Evolutionary conservation across 2,797 vertebrate species (phyloP), one percentile per base, ranked within the genome.

Genomic region (Huso huso): DNA sequence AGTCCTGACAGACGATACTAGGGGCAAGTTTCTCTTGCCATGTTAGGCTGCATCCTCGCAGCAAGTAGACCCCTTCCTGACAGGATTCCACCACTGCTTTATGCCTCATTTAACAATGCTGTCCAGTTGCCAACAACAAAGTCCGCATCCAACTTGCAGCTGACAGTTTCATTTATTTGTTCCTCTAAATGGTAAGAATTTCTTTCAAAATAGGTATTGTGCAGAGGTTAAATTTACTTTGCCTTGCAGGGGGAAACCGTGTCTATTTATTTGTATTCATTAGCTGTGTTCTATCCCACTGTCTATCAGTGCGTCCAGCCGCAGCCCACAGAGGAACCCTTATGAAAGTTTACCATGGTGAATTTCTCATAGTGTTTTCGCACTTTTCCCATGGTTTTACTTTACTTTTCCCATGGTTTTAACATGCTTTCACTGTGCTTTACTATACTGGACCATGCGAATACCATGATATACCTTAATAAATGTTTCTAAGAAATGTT

Each of bases 61-160:
- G 67, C 71, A 77, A 79, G 8, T 74, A 69, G 70, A 68, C 82
- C 75, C 75, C 73, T 73, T 85, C 77, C 80, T 88, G 88, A 90
- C 88, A 89, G 81, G 81, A 78, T 80, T 78, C 78, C 72, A 69
- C 82, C 78, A 77, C 71, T 75, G 79, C 80, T 79, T 89, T 87
- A 85, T 86, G 83, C 84, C 79, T 88, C 84, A 89, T 89, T 90
- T 88, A 88, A 88, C 84, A 83, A 80, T 57, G 67, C 37, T 37
- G 48, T 52, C 12, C 50, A 3, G 10, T 51, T 49, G 11, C 23
- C 7, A 15, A 50, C 10, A 12, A 13, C 12, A 12, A 13, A 62
- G 53, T 6, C 49, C 15, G 13, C 53, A 58, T 18, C 15, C 52
- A 51, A 62, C 61, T 15, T 37, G 8, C 61, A 62, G 61, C 61